Conservation (phyloP, 2,113 vertebrate species). For the Sapajus apella region DNA sequence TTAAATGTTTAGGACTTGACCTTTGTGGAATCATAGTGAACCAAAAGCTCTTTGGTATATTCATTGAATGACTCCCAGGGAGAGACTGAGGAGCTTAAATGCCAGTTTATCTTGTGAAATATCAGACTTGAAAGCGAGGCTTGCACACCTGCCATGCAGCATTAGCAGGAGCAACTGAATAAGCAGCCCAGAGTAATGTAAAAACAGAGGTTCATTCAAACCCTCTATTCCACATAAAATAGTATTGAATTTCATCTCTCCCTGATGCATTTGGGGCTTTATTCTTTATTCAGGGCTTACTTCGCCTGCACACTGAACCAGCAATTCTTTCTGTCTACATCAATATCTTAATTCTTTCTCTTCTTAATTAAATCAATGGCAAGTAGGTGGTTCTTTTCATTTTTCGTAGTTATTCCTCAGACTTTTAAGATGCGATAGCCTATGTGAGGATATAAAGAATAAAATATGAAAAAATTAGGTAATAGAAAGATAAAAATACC, state of each 20-base stretch:
- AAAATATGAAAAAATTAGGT: background rate
- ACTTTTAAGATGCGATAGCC: background rate
- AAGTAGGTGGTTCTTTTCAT: background rate
- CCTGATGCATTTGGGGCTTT: background rate
- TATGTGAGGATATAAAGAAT: background rate
- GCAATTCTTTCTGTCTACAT: background rate
- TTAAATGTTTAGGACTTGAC: constrained; percentile 37
- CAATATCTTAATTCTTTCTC: constrained; percentile 18
- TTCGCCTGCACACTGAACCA: background rate
- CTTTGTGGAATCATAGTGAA: constrained; percentile 24
- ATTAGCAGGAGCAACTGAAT: background rate
- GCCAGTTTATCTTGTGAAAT: constrained; percentile 30
- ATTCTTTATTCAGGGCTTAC: background rate
- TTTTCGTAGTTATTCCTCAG: constrained; percentile 3
- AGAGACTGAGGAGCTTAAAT: constrained; percentile 42
- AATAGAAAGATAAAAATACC: background rate
- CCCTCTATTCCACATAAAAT: background rate
- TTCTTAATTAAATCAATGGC: background rate
- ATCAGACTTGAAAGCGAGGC: constrained; percentile 50
- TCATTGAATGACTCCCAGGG: constrained; percentile 11
- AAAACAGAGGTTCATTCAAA: background rate
- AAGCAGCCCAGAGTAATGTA: background rate
- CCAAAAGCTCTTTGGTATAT: background rate
- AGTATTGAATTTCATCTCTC: background rate
- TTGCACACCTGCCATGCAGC: background rate